Evolutionary conservation across 2,888 invertebrate genomes (phyloP).

Genomic region (Elegia similella): DNA sequence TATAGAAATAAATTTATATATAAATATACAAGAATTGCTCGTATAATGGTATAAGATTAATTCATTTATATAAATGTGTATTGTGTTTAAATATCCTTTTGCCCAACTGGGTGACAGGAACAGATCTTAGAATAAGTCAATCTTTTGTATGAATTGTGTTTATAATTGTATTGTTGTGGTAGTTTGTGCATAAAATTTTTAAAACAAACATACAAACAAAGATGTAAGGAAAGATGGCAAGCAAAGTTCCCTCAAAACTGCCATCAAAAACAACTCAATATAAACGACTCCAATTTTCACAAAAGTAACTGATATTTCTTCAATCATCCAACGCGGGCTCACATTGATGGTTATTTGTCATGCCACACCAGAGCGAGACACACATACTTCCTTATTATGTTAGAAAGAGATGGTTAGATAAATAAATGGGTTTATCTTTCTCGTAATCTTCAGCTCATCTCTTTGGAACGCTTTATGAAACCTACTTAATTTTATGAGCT

Average conservation of each 20-base stretch:
- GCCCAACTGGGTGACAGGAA: too few relatives aligned
- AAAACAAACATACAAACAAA: too few relatives aligned
- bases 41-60: too few relatives aligned
- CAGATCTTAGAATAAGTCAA: too few relatives aligned
- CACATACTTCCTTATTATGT: constrained; percentile 16
- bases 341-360: constrained; percentile 50
- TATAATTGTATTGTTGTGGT: too few relatives aligned
- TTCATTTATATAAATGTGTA: too few relatives aligned
- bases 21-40: too few relatives aligned
- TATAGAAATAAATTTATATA: too few relatives aligned
- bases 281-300: constrained; percentile 29
- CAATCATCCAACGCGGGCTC: constrained; percentile 42
- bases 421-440: constrained; percentile 42
- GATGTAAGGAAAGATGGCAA: too few relatives aligned
- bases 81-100: too few relatives aligned
- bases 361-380: constrained; percentile 42
- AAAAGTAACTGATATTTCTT: constrained; percentile 44
- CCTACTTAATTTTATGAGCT: constrained; percentile 18
- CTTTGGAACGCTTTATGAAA: constrained; percentile 21
- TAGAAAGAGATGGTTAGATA: constrained; percentile 35
- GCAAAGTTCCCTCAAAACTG: background rate
- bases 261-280: background rate
- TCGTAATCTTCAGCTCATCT: constrained; percentile 30
- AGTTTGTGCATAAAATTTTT: too few relatives aligned
- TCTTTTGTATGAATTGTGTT: too few relatives aligned